Evolutionary conservation across 2,113 vertebrate genomes (phyloP).

Genomic region (Mungos mungo): DNA sequence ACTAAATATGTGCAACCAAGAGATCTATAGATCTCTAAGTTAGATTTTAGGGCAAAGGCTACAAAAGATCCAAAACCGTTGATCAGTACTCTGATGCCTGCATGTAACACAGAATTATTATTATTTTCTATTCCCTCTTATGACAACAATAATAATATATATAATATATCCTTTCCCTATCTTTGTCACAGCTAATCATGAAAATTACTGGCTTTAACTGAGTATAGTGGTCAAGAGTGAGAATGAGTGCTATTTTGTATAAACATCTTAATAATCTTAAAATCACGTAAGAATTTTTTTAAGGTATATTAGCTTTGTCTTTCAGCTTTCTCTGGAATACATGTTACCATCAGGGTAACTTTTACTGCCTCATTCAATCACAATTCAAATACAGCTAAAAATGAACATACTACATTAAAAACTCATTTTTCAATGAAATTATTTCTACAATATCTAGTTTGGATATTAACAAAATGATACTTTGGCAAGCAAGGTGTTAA

Average conservation of each 20-base stretch:
- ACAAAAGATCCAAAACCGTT: neutral
- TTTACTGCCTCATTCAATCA: neutral
- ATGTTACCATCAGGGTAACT: neutral
- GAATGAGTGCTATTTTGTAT: neutral
- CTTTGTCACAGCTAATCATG: neutral
- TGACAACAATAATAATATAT: neutral
- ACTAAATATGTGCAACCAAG: too few relatives aligned
- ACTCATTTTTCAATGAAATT: neutral
- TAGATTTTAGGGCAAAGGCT: neutral
- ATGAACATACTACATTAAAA: neutral
- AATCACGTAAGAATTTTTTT: neutral
- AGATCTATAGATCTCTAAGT: neutral
- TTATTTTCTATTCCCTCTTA: neutral
- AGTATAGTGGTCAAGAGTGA: neutral
- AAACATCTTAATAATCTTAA: neutral
- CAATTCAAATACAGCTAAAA: neutral
- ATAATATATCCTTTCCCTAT: neutral
- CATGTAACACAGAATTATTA: neutral
- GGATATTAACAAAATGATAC: neutral
- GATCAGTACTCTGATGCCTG: neutral
- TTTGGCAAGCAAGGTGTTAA: conserved; percentile 28
- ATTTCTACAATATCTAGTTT: neutral
- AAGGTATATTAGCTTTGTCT: conserved; percentile 8
- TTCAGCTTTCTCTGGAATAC: neutral
- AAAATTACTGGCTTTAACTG: neutral